A percentile compares a stretch with the other conserved stretches of the same genome.
These are phyloP conservation scores for Motacilla alba DNA, from an alignment of 2,113 vertebrate genomes.

Conservation along the genomic window DNA sequence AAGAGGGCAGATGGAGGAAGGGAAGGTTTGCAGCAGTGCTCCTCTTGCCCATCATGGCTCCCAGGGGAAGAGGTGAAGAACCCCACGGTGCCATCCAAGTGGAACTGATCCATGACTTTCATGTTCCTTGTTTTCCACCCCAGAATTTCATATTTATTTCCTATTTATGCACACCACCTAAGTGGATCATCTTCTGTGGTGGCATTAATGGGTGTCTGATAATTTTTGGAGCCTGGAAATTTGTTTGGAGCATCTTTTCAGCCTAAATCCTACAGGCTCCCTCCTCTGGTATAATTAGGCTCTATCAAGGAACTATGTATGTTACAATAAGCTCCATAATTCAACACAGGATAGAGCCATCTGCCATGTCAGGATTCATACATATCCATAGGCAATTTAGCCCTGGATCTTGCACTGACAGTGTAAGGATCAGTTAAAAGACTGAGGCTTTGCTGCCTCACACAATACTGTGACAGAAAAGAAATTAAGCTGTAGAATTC, in stretches of 20 bases:
- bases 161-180: neutral
- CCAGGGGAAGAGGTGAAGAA: neutral
- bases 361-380: slow-evolving; percentile 14
- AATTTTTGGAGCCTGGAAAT: neutral
- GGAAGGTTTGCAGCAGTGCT: neutral
- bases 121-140: neutral
- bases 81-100: fast-evolving
- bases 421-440: neutral
- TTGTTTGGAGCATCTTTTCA: neutral
- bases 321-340: neutral
- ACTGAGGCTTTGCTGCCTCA: neutral
- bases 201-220: neutral
- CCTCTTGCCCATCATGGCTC: neutral
- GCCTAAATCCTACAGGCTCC: slow-evolving; percentile 12
- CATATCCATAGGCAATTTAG: neutral
- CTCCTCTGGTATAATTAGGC: slow-evolving; percentile 45
- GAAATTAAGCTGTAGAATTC: slow-evolving; percentile 2
- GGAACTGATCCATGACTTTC: neutral
- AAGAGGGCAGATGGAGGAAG: neutral
- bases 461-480: neutral
- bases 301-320: neutral
- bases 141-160: neutral
- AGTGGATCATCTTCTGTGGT: neutral
- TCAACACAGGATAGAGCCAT: neutral
- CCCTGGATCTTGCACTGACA: neutral